Base-by-base conservation (phyloP, 2,797 vertebrate genomes). In the Discoglossus pictus region DNA sequence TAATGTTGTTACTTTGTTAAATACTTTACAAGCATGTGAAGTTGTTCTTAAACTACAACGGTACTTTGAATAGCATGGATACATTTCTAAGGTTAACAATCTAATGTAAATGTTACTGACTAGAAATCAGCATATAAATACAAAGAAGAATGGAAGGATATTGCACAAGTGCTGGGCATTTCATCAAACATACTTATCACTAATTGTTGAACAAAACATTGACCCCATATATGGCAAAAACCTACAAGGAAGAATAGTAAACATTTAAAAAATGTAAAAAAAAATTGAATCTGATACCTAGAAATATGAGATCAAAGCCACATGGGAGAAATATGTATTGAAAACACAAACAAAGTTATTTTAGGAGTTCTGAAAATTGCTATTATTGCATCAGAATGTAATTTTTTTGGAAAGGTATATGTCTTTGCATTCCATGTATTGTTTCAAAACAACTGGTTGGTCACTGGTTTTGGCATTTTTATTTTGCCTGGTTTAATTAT, bases 281-380 rank as follows among this genome's bases (percentile, higher is more conserved):
- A 44, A 65, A 54, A 44, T 39, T 44, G 50, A 53, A 35, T 43
- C 50, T 64, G 39, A 65, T 65, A 54, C 61, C 61, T 65, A 54
- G 9, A 65, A 31, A n/a, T 54, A 7, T 61, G 50, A 35, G 39
- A 53, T 65, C 17, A 54, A 65, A 65, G 40, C 39, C 61, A 53
- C 61, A 65, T 65, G 39, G 50, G 38, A 38, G 31, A 65, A 65
- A 31, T 44, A 65, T 65, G 61, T 35, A 7, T 6, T 36, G 10
- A 36, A 23, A 44, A 27, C 10, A 35, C 27, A 53, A 65, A 54
- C 48, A 44, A 44, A 16, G 11, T 17, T 65, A 65, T 65, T 63
- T 63, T 54, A 53, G 43, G 25, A 53, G 20, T 34, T 51, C 18
- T 31, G 23, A 27, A 65, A 53, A 44, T 44, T 35, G 24, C 50